Percentiles rank a stretch among this genome's conserved stretches.
These are phyloP conservation scores for Prorops nasuta DNA, from an alignment of 1,140 invertebrate species.

Conservation along the genomic window DNA sequence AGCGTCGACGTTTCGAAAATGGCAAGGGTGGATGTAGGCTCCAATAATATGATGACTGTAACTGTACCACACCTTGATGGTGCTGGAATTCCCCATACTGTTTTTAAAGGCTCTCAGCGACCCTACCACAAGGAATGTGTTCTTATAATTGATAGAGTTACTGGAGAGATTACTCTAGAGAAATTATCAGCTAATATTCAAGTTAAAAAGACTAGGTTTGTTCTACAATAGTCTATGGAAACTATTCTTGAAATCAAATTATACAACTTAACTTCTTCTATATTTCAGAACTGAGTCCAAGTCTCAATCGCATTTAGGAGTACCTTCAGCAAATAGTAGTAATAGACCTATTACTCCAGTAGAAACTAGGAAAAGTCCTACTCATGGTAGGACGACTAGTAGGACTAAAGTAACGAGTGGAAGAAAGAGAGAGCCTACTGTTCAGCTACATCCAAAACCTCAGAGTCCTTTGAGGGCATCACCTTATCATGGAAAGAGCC, in stretches of 20 bases:
- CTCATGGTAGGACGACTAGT: slow-evolving; percentile 63
- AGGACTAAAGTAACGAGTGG: slow-evolving; percentile 66
- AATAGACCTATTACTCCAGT: slow-evolving; percentile 54
- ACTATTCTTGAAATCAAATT: no score
- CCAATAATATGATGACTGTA: slow-evolving; percentile 86
- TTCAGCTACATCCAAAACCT: slow-evolving; percentile 52
- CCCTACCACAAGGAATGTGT: slow-evolving; percentile 93
- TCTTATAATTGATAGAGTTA: slow-evolving; percentile 86
- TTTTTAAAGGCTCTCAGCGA: slow-evolving; percentile 90
- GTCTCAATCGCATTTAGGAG: slow-evolving; percentile 21
- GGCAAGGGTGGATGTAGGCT: slow-evolving; percentile 83
- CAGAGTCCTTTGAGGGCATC: slow-evolving; percentile 58
- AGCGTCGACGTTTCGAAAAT: slow-evolving; percentile 90
- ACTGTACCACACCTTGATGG: slow-evolving; percentile 91
- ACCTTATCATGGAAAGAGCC: slow-evolving; percentile 56
- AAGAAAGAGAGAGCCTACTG: slow-evolving; percentile 55
- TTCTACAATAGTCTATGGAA: no score
- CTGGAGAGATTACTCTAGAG: slow-evolving; percentile 90
- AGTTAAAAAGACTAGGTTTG: slow-evolving; percentile 89
- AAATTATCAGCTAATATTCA: slow-evolving; percentile 87
- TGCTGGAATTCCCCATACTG: slow-evolving; percentile 82
- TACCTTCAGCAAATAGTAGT: slow-evolving; percentile 28
- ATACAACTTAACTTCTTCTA: background rate
- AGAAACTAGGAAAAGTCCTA: slow-evolving; percentile 47
- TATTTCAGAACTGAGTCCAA: slow-evolving; percentile 38